Base-by-base conservation (phyloP, 2,113 vertebrate genomes). In the Poecilia latipinna region DNA sequence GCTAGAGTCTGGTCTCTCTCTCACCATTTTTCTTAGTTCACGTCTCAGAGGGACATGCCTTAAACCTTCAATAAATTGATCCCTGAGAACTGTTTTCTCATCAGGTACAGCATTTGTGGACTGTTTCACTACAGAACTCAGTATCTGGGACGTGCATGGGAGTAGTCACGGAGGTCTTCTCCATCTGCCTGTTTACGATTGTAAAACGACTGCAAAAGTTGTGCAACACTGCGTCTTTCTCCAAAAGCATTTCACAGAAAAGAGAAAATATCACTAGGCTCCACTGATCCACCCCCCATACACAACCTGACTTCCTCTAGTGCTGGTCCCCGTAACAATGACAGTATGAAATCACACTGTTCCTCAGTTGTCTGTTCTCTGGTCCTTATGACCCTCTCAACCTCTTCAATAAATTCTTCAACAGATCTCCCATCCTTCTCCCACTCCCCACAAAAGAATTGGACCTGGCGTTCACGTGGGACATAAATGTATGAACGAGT, bases 151-250 rank as follows among this genome's bases (percentile, higher is more conserved):
- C 24, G 7, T 35, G 51, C 51, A 37, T 70, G 51, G 1, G 68
- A 70, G 8, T 61, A 61, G 8, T 70, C 51, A 70, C 32, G 32
- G 7, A 70, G 68, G 13, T 61, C 68, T 70, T 70, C 68, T 37
- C 68, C 68, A 4, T 61, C 51, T 37, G 51, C 24, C 12, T 70
- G 68, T 17, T 61, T 70, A 68, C 17, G 37, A 4, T 72, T 44
- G 60, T 72, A 62, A 63, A 63, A 72, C 0, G 60, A 22, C 70
- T 71, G 57, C n/a, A 63, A 63, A 48, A 72, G 70, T 7, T 72
- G 61, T 31, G 70, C n/a, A 12, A 17, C 6, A 13, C 70, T 63
- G 19, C 28, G 39, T 48, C 8, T 64, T 48, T 64, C 61, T 0
- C 61, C 70, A 63, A 72, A 72, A 10, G 70, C 61, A 64, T 72